Evolutionary conservation across 2,888 invertebrate genomes (phyloP).

Genomic region (Synanthedon formicaeformis): DNA sequence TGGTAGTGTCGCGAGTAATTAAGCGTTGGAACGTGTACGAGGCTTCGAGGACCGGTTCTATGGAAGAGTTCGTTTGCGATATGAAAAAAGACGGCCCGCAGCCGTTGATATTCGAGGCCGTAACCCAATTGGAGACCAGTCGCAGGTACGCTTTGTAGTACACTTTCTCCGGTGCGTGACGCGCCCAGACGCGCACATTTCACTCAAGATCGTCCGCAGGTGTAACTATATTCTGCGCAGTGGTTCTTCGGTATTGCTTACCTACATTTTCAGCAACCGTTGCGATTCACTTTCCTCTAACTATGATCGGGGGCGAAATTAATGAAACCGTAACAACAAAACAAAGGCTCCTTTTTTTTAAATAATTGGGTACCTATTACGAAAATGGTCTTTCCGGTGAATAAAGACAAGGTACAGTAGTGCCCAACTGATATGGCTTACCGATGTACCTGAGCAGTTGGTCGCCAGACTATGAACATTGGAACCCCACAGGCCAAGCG

Average conservation of each 20-base stretch:
- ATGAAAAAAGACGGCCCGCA: conserved; percentile 45
- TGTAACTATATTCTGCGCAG: conserved; percentile 25
- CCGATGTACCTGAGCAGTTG: too few relatives aligned
- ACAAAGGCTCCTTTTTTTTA: too few relatives aligned
- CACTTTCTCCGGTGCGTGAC: conserved; percentile 66
- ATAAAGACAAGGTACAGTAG: too few relatives aligned
- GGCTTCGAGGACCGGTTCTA: conserved; percentile 22
- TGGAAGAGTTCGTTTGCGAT: conserved; percentile 17
- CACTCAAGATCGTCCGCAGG: conserved; percentile 36
- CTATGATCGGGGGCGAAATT: background rate
- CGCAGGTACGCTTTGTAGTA: conserved; percentile 56
- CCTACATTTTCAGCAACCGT: background rate
- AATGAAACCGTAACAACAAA: background rate
- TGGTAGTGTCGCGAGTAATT: background rate
- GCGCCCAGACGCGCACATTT: conserved; percentile 46
- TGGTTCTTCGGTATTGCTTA: conserved; percentile 13
- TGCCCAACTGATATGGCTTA: too few relatives aligned
- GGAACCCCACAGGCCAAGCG: too few relatives aligned
- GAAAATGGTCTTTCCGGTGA: too few relatives aligned
- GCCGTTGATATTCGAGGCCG: conserved; percentile 57
- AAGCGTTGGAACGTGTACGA: background rate
- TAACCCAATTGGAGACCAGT: conserved; percentile 64
- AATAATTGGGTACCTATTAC: too few relatives aligned
- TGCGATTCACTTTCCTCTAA: background rate
- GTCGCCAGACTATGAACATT: too few relatives aligned